Evolutionary conservation across 2,797 vertebrate species (phyloP).

Genomic region (Pseudopleuronectes americanus): DNA sequence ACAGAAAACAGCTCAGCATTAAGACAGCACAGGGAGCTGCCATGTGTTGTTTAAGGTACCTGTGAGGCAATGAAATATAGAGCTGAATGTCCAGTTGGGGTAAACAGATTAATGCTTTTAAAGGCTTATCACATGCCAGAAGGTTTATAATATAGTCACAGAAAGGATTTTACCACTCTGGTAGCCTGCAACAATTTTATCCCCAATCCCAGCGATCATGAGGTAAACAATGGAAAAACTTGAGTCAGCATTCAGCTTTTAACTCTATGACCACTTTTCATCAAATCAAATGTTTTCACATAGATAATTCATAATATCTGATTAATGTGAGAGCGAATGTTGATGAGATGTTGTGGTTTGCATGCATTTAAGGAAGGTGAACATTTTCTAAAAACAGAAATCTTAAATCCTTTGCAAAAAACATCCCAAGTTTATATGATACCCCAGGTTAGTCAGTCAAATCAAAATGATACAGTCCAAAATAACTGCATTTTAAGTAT

Average conservation of each 20-base stretch:
- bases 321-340: no score
- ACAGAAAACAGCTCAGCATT: no score
- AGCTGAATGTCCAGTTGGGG: constrained; percentile 1
- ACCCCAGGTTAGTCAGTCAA: background rate
- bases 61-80: constrained; percentile 1
- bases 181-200: background rate
- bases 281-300: no score
- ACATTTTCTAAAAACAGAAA: no score
- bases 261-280: background rate
- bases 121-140: constrained; percentile 10
- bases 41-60: background rate
- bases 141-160: background rate
- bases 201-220: background rate
- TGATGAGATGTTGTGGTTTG: no score
- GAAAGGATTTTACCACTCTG: background rate
- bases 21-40: background rate
- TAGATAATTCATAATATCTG: no score
- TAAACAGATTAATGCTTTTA: constrained; percentile 1
- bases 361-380: no score
- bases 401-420: no score
- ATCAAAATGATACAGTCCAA: background rate
- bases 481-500: background rate
- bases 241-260: background rate
- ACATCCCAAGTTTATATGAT: background rate
- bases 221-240: background rate